Evolutionary conservation across 2,888 invertebrate genomes (phyloP).

Genomic region (Orchestes rusci): DNA sequence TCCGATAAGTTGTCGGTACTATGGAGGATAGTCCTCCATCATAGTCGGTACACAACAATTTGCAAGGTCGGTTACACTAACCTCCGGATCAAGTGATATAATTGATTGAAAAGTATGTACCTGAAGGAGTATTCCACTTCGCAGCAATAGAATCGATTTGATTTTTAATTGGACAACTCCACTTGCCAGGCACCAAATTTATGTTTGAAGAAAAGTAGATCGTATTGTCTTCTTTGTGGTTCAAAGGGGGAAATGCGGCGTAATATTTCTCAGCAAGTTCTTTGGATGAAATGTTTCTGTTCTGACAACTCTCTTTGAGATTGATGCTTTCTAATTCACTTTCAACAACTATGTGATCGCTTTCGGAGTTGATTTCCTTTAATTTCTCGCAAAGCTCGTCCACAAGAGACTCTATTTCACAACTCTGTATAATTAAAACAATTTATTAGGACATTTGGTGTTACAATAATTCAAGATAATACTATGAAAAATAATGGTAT

Average conservation of each 20-base stretch:
- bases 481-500: too few species aligned
- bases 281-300: conserved; percentile 41
- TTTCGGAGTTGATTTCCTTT: conserved; percentile 55
- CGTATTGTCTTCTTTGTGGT: conserved; percentile 22
- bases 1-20: too few species aligned
- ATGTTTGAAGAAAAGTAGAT: conserved; percentile 14
- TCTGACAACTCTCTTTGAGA: too few species aligned
- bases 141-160: conserved; percentile 33
- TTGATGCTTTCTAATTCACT: too few species aligned
- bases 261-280: conserved; percentile 70
- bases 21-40: too few species aligned
- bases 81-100: too few species aligned
- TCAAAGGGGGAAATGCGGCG: conserved; percentile 63
- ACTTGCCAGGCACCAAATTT: conserved; percentile 11
- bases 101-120: conserved; percentile 19
- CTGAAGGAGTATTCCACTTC: conserved; percentile 37
- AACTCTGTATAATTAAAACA: conserved; percentile 52
- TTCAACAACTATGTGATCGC: too few species aligned
- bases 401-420: conserved; percentile 73
- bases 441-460: too few species aligned
- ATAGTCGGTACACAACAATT: too few species aligned
- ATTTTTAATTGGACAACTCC: too few species aligned
- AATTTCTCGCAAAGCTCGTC: conserved; percentile 75
- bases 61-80: too few species aligned
- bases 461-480: too few species aligned